Percentiles rank a stretch among this genome's conserved stretches.
These are phyloP conservation scores for Drosophila pandora DNA, from an alignment of 1,140 invertebrate species.

Conservation along the genomic window DNA sequence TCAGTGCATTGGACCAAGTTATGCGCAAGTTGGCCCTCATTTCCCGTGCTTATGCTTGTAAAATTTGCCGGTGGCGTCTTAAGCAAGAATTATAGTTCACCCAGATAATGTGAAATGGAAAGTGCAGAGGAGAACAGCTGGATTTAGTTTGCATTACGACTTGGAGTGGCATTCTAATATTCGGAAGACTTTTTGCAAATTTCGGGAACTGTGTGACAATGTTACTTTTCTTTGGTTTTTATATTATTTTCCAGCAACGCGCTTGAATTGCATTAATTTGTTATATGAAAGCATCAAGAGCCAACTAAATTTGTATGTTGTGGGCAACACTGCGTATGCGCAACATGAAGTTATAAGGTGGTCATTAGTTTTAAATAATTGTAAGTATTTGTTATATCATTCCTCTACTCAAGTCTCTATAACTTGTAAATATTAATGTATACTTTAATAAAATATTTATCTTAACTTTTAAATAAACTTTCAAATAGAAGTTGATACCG, in stretches of 20 bases:
- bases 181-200: constrained; percentile 7
- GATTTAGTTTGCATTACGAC: constrained; percentile 73
- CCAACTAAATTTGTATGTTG: not conserved
- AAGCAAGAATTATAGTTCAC: constrained; percentile 63
- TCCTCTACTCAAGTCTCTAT: no score
- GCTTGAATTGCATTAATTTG: not conserved
- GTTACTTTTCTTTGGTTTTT: not conserved
- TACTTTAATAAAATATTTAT: not conserved
- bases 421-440: no score
- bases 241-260: not conserved
- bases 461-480: not conserved
- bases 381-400: no score
- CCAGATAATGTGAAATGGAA: constrained; percentile 75
- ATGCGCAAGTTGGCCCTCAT: constrained; percentile 33
- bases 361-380: no score
- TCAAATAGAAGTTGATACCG: no score
- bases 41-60: constrained; percentile 22
- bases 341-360: no score
- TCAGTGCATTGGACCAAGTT: constrained; percentile 41
- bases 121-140: constrained; percentile 45
- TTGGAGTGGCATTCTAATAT: constrained; percentile 40
- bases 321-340: not conserved
- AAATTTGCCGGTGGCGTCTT: constrained; percentile 51
- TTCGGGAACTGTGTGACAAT: constrained; percentile 13
- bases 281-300: not conserved